These are phyloP conservation scores for Eleutherodactylus coqui DNA, from an alignment of 2,797 vertebrate species.

Conservation along the genomic window DNA sequence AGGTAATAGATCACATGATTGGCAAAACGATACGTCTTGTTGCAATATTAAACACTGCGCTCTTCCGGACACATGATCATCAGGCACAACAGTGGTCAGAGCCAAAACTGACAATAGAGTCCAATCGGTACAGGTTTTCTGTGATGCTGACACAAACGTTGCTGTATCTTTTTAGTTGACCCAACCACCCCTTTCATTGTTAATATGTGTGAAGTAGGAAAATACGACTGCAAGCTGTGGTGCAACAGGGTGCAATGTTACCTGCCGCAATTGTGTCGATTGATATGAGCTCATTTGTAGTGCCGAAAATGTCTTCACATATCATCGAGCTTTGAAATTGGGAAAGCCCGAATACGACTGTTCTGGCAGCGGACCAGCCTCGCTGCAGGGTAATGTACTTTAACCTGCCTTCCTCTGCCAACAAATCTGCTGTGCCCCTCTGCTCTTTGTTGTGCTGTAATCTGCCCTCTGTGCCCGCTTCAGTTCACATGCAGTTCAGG, in stretches of 20 bases:
- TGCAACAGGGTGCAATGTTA: not conserved
- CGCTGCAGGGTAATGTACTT: conserved; percentile 41
- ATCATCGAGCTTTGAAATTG: not conserved
- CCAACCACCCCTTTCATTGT: not conserved
- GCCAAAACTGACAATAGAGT: no score
- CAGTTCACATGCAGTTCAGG: conserved; percentile 52
- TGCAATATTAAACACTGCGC: no score
- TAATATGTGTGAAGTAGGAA: not conserved
- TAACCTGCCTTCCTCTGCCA: conserved; percentile 39
- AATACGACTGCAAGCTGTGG: not conserved
- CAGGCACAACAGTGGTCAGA: no score
- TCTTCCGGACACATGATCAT: no score
- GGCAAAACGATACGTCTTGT: no score
- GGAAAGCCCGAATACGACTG: conserved; percentile 18
- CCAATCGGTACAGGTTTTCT: no score
- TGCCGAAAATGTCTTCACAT: not conserved
- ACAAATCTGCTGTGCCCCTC: conserved; percentile 35
- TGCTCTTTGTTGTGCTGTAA: conserved; percentile 19
- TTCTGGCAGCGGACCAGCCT: conserved; percentile 41
- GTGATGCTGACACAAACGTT: no score
- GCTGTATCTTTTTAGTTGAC: no score
- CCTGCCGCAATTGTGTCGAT: not conserved
- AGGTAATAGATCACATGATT: no score
- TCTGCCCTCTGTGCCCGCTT: conserved; percentile 17
- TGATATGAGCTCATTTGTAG: not conserved